These are phyloP conservation scores for Lycia hirtaria DNA, from an alignment of 2,888 invertebrate genomes.

Conservation along the genomic window DNA sequence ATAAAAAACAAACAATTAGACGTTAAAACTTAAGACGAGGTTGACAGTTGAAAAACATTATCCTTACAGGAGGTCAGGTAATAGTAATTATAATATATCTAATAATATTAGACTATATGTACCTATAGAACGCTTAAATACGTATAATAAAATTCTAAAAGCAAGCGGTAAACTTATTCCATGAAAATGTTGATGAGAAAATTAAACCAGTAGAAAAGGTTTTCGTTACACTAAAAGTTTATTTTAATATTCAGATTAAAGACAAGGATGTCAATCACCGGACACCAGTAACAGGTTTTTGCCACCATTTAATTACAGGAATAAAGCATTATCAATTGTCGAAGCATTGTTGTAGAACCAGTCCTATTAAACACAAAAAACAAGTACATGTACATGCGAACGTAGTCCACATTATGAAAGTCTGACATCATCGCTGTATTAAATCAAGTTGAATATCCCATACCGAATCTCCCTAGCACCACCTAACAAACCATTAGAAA, in stretches of 20 bases:
- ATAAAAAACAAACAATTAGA: too few relatives aligned
- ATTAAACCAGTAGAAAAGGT: neutral
- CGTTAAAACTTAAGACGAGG: too few relatives aligned
- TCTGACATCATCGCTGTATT: slow-evolving; percentile 31
- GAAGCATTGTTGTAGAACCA: slow-evolving; percentile 10
- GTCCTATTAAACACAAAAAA: slow-evolving; percentile 11
- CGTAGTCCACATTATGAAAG: slow-evolving; percentile 3
- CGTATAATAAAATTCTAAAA: too few relatives aligned
- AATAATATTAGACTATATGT: too few relatives aligned
- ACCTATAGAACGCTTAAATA: too few relatives aligned
- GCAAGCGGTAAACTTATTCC: neutral
- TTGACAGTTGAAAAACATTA: too few relatives aligned
- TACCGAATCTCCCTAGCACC: slow-evolving; percentile 25
- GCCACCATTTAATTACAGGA: neutral
- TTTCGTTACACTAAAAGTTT: neutral
- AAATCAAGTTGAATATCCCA: slow-evolving; percentile 32
- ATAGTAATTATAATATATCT: too few relatives aligned
- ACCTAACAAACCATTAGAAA: slow-evolving; percentile 24
- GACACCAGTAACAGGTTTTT: neutral
- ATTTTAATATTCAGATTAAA: neutral
- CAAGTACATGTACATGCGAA: neutral
- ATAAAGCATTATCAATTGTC: slow-evolving; percentile 12
- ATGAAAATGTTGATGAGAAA: neutral
- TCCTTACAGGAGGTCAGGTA: too few relatives aligned
- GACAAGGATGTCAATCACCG: slow-evolving; percentile 1